Evolutionary conservation across 2,113 vertebrate genomes (phyloP), one percentile per base, ranked within the genome.

Genomic region (Hystrix cristata): DNA sequence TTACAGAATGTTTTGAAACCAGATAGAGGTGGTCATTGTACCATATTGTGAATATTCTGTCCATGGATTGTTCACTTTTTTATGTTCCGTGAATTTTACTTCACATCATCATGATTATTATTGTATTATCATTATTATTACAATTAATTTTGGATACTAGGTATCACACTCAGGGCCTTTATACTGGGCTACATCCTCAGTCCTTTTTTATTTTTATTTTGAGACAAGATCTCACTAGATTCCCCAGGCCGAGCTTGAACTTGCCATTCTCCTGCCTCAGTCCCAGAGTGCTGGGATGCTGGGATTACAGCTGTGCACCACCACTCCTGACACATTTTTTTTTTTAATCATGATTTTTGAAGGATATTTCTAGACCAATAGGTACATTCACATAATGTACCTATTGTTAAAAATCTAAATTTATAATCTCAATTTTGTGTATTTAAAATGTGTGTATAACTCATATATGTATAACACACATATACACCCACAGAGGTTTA

Each of bases 361-460:
- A 87, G 67, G 34, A 34, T 90, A 89, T 84, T 83, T 90, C 62
- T 43, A 55, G 15, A 69, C 34, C 59, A n/a, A n/a, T n/a, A n/a
- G n/a, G n/a, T n/a, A n/a, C n/a, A 84, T 88, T 84, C 46, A 93
- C 8, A 18, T 71, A 29, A 88, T 8, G 15, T 69, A 38, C 8
- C 9, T 88, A 78, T 78, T 91, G 31, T 92, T 86, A 88, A 91
- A 91, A 96, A 67, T 51, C 23, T 64, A n/a, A 46, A 78, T 16
- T 82, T 71, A 69, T n/a, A 86, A 53, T 91, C 71, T 87, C 11
- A 81, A 19, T 80, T 80, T 46, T 84, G 31, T 84, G 64, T 71
- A 7, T 43, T 69, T 92, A 87, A 84, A 91, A 79, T 48, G 2
- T 55, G 2, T 57, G 1, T 69, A 31, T 43, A n/a, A 18, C 1